These are phyloP conservation scores for Nothobranchius furzeri DNA, from an alignment of 2,113 vertebrate genomes.

Conservation along the genomic window DNA sequence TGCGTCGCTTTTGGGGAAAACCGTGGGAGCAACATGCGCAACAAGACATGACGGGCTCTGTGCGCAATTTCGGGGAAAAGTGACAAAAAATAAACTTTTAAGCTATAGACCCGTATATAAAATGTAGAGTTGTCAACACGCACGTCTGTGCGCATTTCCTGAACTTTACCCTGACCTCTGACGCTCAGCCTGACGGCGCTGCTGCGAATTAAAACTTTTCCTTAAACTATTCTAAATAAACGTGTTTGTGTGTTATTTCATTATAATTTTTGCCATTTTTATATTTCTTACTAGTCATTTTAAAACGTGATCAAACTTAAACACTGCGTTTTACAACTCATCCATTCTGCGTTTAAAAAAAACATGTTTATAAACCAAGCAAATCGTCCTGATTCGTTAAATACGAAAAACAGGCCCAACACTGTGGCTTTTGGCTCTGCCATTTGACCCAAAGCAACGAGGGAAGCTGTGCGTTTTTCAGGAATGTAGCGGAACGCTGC, in stretches of 20 bases:
- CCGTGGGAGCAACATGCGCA: too few species aligned
- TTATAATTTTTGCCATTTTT: not conserved
- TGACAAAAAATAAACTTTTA: too few species aligned
- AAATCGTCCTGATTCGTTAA: slow-evolving; percentile 4
- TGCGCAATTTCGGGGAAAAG: too few species aligned
- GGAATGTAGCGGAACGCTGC: slow-evolving; percentile 67
- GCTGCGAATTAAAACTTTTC: not conserved
- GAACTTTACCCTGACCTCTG: slow-evolving; percentile 32
- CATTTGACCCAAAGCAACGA: slow-evolving; percentile 60
- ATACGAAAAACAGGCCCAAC: slow-evolving; percentile 33
- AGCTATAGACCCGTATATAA: not conserved
- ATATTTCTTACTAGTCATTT: not conserved
- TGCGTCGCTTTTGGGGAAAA: too few species aligned
- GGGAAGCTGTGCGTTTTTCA: slow-evolving; percentile 60
- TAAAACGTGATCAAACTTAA: not conserved
- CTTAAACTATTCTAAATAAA: not conserved
- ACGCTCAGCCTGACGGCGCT: not conserved
- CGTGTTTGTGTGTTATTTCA: not conserved
- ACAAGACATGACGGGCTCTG: too few species aligned
- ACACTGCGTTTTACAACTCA: not conserved
- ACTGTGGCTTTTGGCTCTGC: slow-evolving; percentile 61
- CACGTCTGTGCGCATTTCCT: slow-evolving; percentile 14
- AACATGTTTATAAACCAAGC: not conserved
- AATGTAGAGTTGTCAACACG: not conserved
- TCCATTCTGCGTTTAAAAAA: not conserved